Evolutionary conservation across 2,113 vertebrate species (phyloP), one percentile per base, ranked within the genome.

Genomic region (Burhinus oedicnemus): DNA sequence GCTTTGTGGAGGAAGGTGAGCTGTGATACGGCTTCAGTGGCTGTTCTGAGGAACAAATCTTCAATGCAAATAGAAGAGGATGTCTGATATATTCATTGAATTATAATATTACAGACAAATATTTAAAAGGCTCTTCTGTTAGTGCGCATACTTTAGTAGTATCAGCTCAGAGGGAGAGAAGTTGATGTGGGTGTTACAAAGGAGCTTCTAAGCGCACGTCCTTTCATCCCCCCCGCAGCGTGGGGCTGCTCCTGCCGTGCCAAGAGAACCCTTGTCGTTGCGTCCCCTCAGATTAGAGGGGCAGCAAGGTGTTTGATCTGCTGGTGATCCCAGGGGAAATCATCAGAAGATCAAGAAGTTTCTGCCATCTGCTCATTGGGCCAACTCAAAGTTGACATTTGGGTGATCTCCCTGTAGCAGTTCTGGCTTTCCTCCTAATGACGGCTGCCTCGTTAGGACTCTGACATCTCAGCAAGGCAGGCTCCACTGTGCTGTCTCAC

Each of bases 121-220:
- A 25, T 27, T 36, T 25, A 52, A 40, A 51, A 30, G 55, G 34
- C 44, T 69, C 30, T 36, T 61, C 32, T 92, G 57, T 5, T 34
- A n/a, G 47, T 1, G 3, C 20, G 26, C 4, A 1, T 1, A 7
- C 40, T 76, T 14, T 5, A 77, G 57, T 4, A 14, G 74, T 8
- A 3, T 15, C 55, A 38, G 51, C 86, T 26, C 7, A 1, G n/a
- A 55, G 61, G 52, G 34, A 61, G 42, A 36, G 61, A 15, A 34
- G 12, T 4, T 15, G 7, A 22, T 38, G 51, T 49, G 38, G n/a
- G 45, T 36, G 29, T 51, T 19, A 25, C 23, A 29, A n/a, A 57
- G 36, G 42, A 25, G 52, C 23, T 60, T n/a, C 32, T 40, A 36
- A 83, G 32, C 2, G 0, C 36, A 2, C 0, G 0, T 30, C 25